phyloP scores from a whole-genome alignment of 2,113 vertebrate genomes.

The Cottus gobio region DNA sequence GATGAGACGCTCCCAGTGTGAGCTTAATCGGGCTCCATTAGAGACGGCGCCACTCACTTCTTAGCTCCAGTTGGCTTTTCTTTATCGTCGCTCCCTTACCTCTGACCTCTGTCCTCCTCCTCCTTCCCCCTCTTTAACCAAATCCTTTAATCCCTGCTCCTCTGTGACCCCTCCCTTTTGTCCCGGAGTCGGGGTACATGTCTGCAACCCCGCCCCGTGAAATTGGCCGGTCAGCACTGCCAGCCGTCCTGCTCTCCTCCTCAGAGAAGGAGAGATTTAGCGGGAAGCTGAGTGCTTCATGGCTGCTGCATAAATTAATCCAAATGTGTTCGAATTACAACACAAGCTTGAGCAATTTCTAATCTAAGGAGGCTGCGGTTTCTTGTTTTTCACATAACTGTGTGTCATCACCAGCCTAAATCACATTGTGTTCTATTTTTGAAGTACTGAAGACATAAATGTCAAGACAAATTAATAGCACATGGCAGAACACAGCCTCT shows the following conservation, averaged over 20 bases:
- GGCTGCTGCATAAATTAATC: conserved; percentile 3
- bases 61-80: conserved; percentile 59
- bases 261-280: conserved; percentile 10
- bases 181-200: conserved; percentile 64
- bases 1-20: conserved; percentile 67
- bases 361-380: not conserved
- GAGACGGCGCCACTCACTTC: conserved; percentile 54
- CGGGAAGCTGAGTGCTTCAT: not conserved
- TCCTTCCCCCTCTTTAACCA: conserved; percentile 35
- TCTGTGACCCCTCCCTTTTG: conserved; percentile 72
- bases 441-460: not conserved
- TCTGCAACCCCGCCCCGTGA: conserved; percentile 69
- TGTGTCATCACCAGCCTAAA: not conserved
- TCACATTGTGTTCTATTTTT: not conserved
- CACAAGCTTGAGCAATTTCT: not conserved
- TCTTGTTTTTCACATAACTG: not conserved
- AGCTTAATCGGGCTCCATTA: conserved; percentile 66
- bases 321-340: conserved; percentile 12
- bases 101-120: conserved; percentile 66
- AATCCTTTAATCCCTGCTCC: conserved; percentile 76
- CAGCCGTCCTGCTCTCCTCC: conserved; percentile 4
- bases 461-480: conserved; percentile 12
- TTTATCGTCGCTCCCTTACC: conserved; percentile 63
- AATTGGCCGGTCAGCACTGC: conserved; percentile 52
- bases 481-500: conserved; percentile 16